Evolutionary conservation across 2,113 vertebrate genomes (phyloP), one percentile per base, ranked within the genome.

Genomic region (Brevimyrus niger): DNA sequence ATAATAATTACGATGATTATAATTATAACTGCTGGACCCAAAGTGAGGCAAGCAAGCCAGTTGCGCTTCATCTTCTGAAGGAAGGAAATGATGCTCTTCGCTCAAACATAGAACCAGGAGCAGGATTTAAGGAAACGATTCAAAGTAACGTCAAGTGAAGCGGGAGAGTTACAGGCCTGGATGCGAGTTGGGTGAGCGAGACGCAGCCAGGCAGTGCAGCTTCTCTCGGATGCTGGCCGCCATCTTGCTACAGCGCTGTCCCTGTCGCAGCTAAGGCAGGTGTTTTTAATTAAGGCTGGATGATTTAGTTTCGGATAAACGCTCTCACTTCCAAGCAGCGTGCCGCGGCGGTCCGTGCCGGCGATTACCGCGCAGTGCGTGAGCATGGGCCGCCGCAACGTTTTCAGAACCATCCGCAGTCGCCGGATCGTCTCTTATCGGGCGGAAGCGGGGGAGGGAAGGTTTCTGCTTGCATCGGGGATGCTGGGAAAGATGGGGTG

Each of bases 271-370:
- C 53, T 44, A 44, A 53, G 21, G 27, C 87, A 87, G 51, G 19
- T 61, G 55, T 65, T 46, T 87, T 65, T 65, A 87, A 87, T 87
- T 87, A 87, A 87, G 38, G 55, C 11, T 15, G 50, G 53, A 61
- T 46, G 15, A 65, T 42, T 65, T n/a, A 1, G 17, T 21, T 65
- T 65, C 35, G 21, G 27, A 61, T 87, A 65, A 87, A 87, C 38
- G 21, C 38, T 87, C 58, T n/a, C 15, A 38, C 65, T 42, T 21
- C 10, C 38, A 61, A 87, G 58, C 87, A 65, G 21, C 21, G 3
- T 55, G 58, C 42, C 27, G 9, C 23, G 35, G 21, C 38, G 19
- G 27, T 65, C 11, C 13, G 23, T 58, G 51, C 48, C 6, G 35
- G 53, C 86, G 21, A 42, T 44, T 87, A 46, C 15, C 23, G 4